These are phyloP conservation scores for Octodon degus DNA, from an alignment of 2,113 vertebrate genomes.

Conservation along the genomic window DNA sequence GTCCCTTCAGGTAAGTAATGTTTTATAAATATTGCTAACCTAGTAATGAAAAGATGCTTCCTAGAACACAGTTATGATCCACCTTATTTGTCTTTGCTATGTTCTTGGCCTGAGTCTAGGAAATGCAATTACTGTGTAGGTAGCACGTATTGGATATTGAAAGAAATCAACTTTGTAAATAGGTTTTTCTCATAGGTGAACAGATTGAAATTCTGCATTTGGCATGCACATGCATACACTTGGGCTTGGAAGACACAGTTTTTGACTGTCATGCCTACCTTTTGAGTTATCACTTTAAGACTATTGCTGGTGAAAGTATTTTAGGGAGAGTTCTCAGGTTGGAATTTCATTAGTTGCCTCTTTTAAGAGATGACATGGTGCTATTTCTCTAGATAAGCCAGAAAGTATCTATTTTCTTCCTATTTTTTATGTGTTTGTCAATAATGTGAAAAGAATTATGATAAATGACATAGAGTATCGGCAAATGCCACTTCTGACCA, in stretches of 20 bases:
- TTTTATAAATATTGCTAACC: background rate
- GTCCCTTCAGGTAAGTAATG: conserved; percentile 62
- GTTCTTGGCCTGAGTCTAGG: background rate
- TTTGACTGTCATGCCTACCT: background rate
- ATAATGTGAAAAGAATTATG: background rate
- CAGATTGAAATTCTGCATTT: background rate
- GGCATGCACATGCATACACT: background rate
- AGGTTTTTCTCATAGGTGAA: background rate
- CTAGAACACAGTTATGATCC: background rate
- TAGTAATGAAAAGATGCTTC: background rate
- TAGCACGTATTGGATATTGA: background rate
- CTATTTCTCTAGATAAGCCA: background rate
- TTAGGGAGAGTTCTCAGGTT: background rate
- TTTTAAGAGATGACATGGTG: background rate
- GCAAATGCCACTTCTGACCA: no score
- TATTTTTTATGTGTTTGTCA: background rate
- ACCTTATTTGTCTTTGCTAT: background rate
- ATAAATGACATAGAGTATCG: background rate
- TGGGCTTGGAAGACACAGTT: background rate
- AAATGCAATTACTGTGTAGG: background rate
- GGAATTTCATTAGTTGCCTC: background rate
- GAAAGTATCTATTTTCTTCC: background rate
- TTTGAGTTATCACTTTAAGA: background rate
- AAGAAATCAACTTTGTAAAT: background rate
- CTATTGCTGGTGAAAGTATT: background rate